Evolutionary conservation across 1,140 invertebrate species (phyloP).

Genomic region (Zaprionus gabonicus): DNA sequence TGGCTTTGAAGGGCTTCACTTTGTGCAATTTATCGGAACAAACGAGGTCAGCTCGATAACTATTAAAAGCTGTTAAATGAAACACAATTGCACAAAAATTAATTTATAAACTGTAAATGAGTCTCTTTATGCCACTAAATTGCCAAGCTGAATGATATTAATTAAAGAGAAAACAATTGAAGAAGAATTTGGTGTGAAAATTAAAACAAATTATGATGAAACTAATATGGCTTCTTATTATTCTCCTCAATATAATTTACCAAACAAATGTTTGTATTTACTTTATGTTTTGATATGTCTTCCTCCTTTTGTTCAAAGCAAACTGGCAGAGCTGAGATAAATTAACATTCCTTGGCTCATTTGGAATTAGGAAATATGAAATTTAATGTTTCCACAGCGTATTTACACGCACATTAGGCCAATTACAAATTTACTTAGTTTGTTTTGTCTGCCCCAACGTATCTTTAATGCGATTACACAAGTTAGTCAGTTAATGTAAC

Average conservation of each 20-base stretch:
- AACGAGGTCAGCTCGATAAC: not conserved
- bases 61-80: not conserved
- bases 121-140: not conserved
- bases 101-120: not conserved
- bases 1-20: constrained; percentile 18
- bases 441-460: constrained; percentile 1
- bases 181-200: not conserved
- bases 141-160: not conserved
- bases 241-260: no score
- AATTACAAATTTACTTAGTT: constrained; percentile 15
- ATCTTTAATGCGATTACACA: constrained; percentile 18
- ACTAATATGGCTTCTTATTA: no score
- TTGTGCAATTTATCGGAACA: constrained; percentile 2
- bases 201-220: no score
- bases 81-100: not conserved
- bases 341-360: not conserved
- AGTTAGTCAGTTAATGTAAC: constrained; percentile 35
- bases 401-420: not conserved
- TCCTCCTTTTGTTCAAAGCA: no score
- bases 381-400: not conserved
- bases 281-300: no score
- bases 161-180: not conserved
- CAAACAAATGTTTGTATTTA: no score
- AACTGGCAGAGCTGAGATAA: not conserved
- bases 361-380: not conserved